Conservation (phyloP, 2,797 vertebrate species). For the Sebastes ruberrimus region DNA sequence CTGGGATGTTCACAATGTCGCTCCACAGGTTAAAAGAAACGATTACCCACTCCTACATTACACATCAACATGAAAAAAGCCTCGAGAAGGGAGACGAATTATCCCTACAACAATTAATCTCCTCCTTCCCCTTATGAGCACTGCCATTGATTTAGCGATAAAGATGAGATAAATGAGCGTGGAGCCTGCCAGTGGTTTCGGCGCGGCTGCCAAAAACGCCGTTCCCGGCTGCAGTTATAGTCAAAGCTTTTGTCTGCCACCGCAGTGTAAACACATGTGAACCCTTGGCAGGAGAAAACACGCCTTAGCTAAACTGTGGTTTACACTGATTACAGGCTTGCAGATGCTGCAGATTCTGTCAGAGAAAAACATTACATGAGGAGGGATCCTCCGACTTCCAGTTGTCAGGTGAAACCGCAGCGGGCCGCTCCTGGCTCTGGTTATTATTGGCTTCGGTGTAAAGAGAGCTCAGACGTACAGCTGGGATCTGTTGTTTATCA, state of each 20-base stretch:
- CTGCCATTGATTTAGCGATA: conserved; percentile 89
- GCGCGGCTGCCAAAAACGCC: conserved; percentile 85
- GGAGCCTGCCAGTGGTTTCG: conserved; percentile 82
- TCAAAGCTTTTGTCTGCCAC: conserved; percentile 70
- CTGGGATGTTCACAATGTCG: conserved; percentile 4
- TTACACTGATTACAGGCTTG: conserved; percentile 74
- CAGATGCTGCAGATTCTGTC: conserved; percentile 73
- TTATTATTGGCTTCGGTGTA: conserved; percentile 38
- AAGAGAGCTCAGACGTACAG: conserved; percentile 43
- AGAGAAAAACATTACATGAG: conserved; percentile 62
- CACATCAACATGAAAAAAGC: conserved; percentile 59
- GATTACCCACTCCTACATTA: conserved; percentile 14
- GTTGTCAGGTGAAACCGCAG: conserved; percentile 73
- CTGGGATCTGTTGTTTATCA: conserved; percentile 46
- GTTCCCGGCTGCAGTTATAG: conserved; percentile 57
- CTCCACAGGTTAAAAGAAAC: conserved; percentile 55
- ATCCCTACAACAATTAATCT: conserved; percentile 88
- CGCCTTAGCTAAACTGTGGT: conserved; percentile 71
- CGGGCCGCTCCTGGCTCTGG: conserved; percentile 38
- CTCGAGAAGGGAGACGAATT: conserved; percentile 79
- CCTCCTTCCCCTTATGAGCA: conserved; percentile 81
- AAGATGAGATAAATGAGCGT: conserved; percentile 90
- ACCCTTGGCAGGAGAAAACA: conserved; percentile 72
- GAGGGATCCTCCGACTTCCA: conserved; percentile 57
- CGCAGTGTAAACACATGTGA: conserved; percentile 76